Evolutionary conservation across 2,113 vertebrate genomes (phyloP), one percentile per base, ranked within the genome.

Genomic region (Datnioides undecimradiatus): DNA sequence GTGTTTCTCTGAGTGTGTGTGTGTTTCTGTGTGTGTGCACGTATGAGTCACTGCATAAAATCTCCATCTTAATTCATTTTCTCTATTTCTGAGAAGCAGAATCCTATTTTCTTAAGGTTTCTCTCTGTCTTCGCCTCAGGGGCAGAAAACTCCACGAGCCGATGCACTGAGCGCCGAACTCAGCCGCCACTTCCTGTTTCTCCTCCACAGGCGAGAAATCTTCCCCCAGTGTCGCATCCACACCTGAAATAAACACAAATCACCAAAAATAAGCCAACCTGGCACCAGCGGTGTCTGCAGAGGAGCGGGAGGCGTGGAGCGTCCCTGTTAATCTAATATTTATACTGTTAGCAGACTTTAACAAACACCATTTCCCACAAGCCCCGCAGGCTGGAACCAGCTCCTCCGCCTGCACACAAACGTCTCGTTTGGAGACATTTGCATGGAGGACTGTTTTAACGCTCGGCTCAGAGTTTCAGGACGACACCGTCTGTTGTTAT

Each of bases 11-110:
- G 29, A 25, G 16, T 16, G 23, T 19, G 36, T 43, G 46, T 27
- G n/a, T 29, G 17, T 51, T 10, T 68, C 10, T 67, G 23, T 60
- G 41, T 70, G 36, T 31, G 0, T 29, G 36, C 2, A 5, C 52
- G 27, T 68, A 5, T 80, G 77, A 72, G 36, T 80, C 66, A 80
- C 55, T 38, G 78, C 63, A 81, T 81, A 57, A 85, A 76, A 80
- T 85, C 83, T 80, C 72, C 82, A 84, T 80, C 52, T 73, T 62
- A 76, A 76, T 48, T 73, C 40, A 25, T 31, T 38, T 72, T 12
- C 27, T 66, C 38, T 52, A 6, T 79, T 60, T 58, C 52, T 75
- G 16, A 71, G 71, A 29, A 64, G n/a, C 8, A n/a, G 17, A 57
- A 43, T 40, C n/a, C 0, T 49, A 34, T 84, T 75, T 70, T 74